Base-by-base conservation (phyloP, 1,140 invertebrate genomes). In the Zelostemma sp. region DNA sequence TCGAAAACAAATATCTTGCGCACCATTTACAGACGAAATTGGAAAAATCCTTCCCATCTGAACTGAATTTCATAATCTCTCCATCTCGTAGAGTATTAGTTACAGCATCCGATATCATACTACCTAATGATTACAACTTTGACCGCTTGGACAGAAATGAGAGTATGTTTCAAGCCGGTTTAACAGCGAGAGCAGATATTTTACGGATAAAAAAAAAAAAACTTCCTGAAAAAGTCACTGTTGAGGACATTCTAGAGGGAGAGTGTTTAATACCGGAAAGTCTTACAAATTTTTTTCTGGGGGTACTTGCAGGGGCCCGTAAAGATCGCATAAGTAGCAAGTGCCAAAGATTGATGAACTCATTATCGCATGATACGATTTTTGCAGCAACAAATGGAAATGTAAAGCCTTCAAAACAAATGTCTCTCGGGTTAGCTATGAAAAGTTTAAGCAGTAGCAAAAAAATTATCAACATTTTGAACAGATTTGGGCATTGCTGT, bases 391-490 rank as follows among this genome's bases (percentile, higher is more conserved):
- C 11, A 1, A 72, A 66, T 46, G 72, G 71, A 19, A 67, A 65
- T 54, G 68, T 76, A 4, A 79, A 74, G 60, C 63, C 77, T n/a
- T 76, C 75, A 12, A 81, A 80, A 54, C 78, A 81, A 35, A 65
- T 80, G 18, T 55, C 21, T 16, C 53, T 80, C 8, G 76, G 76
- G 31, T 64, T 80, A 51, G 57, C 70, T 21, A 57, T 80, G 45
- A 79, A 80, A 69, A 75, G 68, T 56, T 54, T 77, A 48, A 78
- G 73, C 1, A 75, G 68, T 51, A 79, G 60, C 58, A 65, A 66
- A 54, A 77, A 80, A 74, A 55, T 81, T 38, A 38, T 81, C 12
- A 55, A 79, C 43, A 72, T 81, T 40, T 43, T 78, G 28, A 71
- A 80, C 53, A 48, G 62, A 47, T 77, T 71, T 55, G 74, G 71